phyloP scores from a whole-genome alignment of 2,113 vertebrate genomes.

The Hydropotes inermis region DNA sequence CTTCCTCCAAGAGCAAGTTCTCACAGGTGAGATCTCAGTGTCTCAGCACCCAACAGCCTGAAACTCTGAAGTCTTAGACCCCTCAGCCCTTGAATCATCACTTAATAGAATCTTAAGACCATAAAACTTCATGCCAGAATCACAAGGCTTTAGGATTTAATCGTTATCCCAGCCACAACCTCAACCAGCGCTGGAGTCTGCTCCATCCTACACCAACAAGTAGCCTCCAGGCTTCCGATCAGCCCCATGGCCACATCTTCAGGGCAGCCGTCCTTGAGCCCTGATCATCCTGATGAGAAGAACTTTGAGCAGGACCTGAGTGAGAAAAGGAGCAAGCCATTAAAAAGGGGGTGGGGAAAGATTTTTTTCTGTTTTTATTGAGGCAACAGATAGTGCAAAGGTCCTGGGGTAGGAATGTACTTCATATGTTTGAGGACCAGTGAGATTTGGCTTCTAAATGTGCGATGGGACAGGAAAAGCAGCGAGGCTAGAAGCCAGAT shows the following conservation, averaged over 20 bases:
- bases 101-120: background rate
- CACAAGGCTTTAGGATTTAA: background rate
- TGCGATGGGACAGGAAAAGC: accelerated
- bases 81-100: background rate
- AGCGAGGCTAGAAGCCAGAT: background rate
- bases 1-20: background rate
- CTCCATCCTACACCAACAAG: background rate
- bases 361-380: background rate
- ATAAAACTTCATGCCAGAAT: background rate
- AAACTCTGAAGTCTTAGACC: background rate
- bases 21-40: accelerated
- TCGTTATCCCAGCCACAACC: background rate
- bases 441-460: background rate
- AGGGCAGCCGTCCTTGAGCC: background rate
- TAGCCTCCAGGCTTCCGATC: background rate
- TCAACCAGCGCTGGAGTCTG: background rate
- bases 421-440: background rate
- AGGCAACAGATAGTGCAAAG: background rate
- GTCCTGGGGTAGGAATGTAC: background rate
- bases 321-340: background rate
- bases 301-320: background rate
- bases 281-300: background rate
- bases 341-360: background rate
- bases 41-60: background rate
- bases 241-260: background rate